Conservation (phyloP, 1,140 invertebrate species). For the Cotesia typhae region DNA sequence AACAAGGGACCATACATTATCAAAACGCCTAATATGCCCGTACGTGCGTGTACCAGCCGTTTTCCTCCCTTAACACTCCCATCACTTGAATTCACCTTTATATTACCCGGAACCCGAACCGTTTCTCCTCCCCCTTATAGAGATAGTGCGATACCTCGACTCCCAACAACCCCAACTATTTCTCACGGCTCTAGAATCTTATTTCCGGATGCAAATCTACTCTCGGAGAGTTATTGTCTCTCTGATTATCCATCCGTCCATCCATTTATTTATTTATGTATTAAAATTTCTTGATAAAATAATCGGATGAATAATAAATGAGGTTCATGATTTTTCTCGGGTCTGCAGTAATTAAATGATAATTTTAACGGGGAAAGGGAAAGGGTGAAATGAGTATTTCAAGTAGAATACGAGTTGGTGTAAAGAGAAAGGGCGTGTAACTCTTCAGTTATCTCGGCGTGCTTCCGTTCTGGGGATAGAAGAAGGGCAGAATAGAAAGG, state of each 20-base stretch:
- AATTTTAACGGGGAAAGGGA: constrained; percentile 46
- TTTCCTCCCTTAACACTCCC: constrained; percentile 6
- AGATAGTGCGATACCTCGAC: constrained; percentile 46
- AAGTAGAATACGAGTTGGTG: constrained; percentile 16
- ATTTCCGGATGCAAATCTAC: constrained; percentile 55
- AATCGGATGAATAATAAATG: constrained; percentile 1
- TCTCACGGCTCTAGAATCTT: constrained; percentile 49
- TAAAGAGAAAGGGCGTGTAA: constrained; percentile 58
- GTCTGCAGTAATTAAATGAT: constrained; percentile 6
- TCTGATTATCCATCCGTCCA: background rate
- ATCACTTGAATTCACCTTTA: constrained; percentile 41
- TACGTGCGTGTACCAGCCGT: constrained; percentile 61
- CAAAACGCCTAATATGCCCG: constrained; percentile 57
- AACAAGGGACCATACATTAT: constrained; percentile 59
- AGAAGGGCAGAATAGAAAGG: constrained; percentile 8
- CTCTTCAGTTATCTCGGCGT: constrained; percentile 61
- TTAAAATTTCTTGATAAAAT: constrained; percentile 3
- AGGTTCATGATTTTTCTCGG: constrained; percentile 29
- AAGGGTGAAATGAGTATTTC: too few relatives aligned
- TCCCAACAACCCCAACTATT: constrained; percentile 45
- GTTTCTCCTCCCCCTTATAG: background rate
- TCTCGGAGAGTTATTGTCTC: constrained; percentile 17
- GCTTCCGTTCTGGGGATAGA: constrained; percentile 51
- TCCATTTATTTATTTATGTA: background rate
- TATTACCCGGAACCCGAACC: background rate